phyloP scores from a whole-genome alignment of 2,113 vertebrate species.

The Pelodiscus sinensis region DNA sequence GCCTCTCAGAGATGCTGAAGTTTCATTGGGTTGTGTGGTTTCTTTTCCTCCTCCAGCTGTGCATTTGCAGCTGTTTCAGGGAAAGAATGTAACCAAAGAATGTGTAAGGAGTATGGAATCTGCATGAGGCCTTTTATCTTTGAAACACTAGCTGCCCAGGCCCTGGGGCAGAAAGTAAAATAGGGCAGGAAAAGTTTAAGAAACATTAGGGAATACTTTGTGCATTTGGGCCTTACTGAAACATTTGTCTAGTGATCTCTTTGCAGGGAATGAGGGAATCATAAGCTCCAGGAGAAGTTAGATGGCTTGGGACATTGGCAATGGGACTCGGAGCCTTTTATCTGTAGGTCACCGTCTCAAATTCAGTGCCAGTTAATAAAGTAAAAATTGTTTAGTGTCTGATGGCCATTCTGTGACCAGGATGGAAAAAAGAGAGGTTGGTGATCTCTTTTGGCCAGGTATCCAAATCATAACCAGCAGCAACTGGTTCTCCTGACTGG shows the following conservation, averaged over 20 bases:
- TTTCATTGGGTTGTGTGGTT: background rate
- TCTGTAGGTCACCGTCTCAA: background rate
- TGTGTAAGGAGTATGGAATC: conserved; percentile 39
- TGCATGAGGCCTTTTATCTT: conserved; percentile 57
- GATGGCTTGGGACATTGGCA: background rate
- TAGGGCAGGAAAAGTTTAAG: conserved; percentile 39
- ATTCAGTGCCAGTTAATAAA: background rate
- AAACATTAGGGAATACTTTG: conserved; percentile 30
- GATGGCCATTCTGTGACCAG: rapidly evolving
- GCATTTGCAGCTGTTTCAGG: conserved; percentile 43
- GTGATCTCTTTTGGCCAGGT: rapidly evolving
- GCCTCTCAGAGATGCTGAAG: background rate
- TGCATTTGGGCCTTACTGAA: conserved; percentile 26
- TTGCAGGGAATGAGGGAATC: background rate
- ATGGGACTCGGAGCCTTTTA: background rate
- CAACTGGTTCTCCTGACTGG: background rate
- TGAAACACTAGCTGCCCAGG: background rate
- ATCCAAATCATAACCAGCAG: background rate
- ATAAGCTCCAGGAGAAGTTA: background rate
- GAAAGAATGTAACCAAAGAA: conserved; percentile 63
- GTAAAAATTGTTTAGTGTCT: background rate
- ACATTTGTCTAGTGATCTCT: conserved; percentile 17
- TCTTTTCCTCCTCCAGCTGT: conserved; percentile 18
- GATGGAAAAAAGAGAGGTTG: background rate
- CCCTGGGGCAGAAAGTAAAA: conserved; percentile 55